Percentiles rank a stretch among this genome's conserved stretches.
These are phyloP conservation scores for Agrotis puta DNA, from an alignment of 2,888 invertebrate species.

Conservation along the genomic window DNA sequence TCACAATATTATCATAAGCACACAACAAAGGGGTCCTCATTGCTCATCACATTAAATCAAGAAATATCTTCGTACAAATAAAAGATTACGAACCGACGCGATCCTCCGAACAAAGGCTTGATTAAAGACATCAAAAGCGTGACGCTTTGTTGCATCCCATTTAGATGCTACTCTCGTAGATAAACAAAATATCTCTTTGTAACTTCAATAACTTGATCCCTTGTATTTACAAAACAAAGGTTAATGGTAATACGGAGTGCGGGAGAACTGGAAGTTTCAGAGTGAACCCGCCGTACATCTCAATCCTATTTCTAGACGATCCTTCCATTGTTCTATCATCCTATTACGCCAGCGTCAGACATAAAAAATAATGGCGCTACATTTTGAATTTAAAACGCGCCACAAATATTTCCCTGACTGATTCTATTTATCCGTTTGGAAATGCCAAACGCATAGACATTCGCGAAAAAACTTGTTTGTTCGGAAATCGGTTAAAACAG, in stretches of 20 bases:
- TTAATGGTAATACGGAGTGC: conserved; percentile 42
- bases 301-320: conserved; percentile 24
- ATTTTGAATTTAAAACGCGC: conserved; percentile 50
- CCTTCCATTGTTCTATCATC: conserved; percentile 42
- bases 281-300: conserved; percentile 16
- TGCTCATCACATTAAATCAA: conserved; percentile 53
- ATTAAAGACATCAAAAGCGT: conserved; percentile 67
- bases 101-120: conserved; percentile 61
- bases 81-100: conserved; percentile 57
- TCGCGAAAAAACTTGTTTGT: conserved; percentile 47
- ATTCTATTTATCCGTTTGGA: conserved; percentile 53
- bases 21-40: conserved; percentile 45
- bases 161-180: conserved; percentile 48
- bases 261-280: conserved; percentile 21
- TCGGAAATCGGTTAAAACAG: conserved; percentile 38
- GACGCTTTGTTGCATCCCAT: conserved; percentile 65
- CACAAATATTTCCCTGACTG: conserved; percentile 47
- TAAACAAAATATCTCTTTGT: conserved; percentile 53
- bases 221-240: conserved; percentile 53
- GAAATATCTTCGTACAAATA: conserved; percentile 58
- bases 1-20: conserved; percentile 47
- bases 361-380: conserved; percentile 14
- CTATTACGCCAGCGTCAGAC: conserved; percentile 2
- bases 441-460: conserved; percentile 33
- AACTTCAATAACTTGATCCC: conserved; percentile 54